Base-by-base conservation (phyloP, 23 tunicate genomes). In the Halocynthia aurantium region DNA sequence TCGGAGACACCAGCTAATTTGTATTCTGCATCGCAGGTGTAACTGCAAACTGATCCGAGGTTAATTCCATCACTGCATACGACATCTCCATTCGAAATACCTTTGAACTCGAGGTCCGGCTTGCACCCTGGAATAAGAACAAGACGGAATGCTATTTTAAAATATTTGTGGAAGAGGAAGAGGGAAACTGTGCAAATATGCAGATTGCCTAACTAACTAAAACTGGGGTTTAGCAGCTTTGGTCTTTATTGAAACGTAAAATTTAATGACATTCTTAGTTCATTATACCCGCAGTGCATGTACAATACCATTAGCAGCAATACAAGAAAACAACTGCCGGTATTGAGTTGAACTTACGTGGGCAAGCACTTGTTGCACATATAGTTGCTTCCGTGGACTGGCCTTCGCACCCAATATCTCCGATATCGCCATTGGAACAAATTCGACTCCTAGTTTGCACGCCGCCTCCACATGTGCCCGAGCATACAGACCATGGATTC, bases 361-460 rank as follows among this genome's bases (percentile, higher is more conserved):
- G 56, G 22, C 78, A 74, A 20, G 55, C 78, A 8, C 55, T 10
- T 8, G 19, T 7, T 8, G 78, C 50, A 56, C 78, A 74, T 17
- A 12, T 50, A 8, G 55, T 55, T 8, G 75, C 53, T 44, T 86
- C 85, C 20, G 67, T 52, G 4, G 91, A 73, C 51, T 71, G 18
- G 6, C 84, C 91, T 66, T 76, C 76, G 73, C 91, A 86, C 8
- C 91, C 91, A 22, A 53, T 31, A 55, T 58, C 56, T 11, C 84
- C 84, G 17, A 77, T 63, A 40, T 67, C 91, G 15, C 91, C 91
- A 40, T 75, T 75, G 52, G 55, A 56, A 50, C 91, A 86, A 22
- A 56, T 50, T 53, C 91, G 77, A 51, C 17, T 52, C 49, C 91
- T 53, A 13, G 64, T 19, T 40, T 60, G 22, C 9, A 10, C 53